Base-by-base conservation (phyloP, 2,888 invertebrate species). In the Poecilus cupreus region DNA sequence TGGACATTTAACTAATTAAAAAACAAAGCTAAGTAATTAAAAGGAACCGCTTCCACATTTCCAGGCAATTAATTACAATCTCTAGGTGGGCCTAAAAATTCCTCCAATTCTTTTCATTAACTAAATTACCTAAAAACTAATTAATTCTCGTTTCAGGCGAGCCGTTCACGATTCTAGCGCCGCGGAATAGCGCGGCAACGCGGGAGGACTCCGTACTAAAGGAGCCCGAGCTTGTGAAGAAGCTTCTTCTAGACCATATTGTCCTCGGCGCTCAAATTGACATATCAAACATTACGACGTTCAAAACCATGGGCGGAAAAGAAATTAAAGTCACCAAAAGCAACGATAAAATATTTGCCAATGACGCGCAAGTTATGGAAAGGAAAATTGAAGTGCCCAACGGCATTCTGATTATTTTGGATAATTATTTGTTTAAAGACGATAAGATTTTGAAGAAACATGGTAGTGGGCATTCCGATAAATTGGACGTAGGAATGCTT, bases 121-220 rank as follows among this genome's bases (percentile, higher is more conserved):
- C 37, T 68, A 68, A 68, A 68, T 68, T 68, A 68, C 64, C 37
- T 68, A 68, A 68, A 68, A 68, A 68, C 37, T 68, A 68, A 68
- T 68, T 68, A 68, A 68, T 68, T 60, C 32, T 60, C 24, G 24
- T 90, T 89, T 13, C 90, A 93, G 93, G 91, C 86, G 90, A 91
- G 83, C 91, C 92, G 10, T 92, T 91, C 85, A 92, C 92, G 86
- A 90, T 93, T 85, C 89, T 93, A 86, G 91, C 92, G 76, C 92
- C 92, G 84, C 89, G 90, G 84, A 90, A 90, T 85, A 86, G 87
- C 75, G 91, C 91, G 84, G 88, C 90, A 74, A 88, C 89, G 82
- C 89, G 89, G 82, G 89, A 90, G 84, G 90, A 90, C 82, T 89
- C 88, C 46, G 85, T 89, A 37, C 86, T 89, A 51, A 88, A 88